A percentile compares a stretch with the other conserved stretches of the same genome.
These are phyloP conservation scores for Xiphophorus hellerii DNA, from an alignment of 2,113 vertebrate genomes.

Conservation along the genomic window DNA sequence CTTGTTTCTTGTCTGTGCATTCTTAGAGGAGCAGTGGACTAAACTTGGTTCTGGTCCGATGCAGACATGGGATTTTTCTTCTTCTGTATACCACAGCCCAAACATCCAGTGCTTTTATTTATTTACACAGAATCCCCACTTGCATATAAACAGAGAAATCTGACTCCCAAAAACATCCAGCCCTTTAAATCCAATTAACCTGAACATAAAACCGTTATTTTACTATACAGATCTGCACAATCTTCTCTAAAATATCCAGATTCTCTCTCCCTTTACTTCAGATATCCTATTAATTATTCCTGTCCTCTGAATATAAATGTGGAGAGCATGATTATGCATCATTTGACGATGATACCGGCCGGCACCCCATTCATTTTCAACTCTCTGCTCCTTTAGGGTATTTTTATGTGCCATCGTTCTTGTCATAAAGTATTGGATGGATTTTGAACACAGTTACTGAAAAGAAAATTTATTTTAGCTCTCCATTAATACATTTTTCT, in stretches of 20 bases:
- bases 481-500: too few species aligned
- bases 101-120: neutral
- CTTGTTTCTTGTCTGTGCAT: neutral
- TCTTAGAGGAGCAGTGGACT: neutral
- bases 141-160: neutral
- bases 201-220: constrained; percentile 7
- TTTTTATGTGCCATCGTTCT: constrained; percentile 14
- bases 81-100: neutral
- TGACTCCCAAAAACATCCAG: neutral
- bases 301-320: constrained; percentile 72
- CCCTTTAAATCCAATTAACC: neutral
- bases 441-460: neutral
- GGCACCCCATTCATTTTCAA: constrained; percentile 33
- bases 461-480: neutral
- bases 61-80: neutral
- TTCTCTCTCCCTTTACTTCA: constrained; percentile 42
- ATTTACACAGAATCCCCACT: neutral
- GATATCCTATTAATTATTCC: constrained; percentile 71
- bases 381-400: constrained; percentile 28
- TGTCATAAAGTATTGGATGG: constrained; percentile 1
- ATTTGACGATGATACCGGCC: constrained; percentile 46
- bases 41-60: neutral
- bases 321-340: constrained; percentile 69
- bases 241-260: constrained; percentile 12
- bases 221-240: constrained; percentile 2